phyloP scores from a whole-genome alignment of 2,797 vertebrate species.

The Eulemur mongoz region DNA sequence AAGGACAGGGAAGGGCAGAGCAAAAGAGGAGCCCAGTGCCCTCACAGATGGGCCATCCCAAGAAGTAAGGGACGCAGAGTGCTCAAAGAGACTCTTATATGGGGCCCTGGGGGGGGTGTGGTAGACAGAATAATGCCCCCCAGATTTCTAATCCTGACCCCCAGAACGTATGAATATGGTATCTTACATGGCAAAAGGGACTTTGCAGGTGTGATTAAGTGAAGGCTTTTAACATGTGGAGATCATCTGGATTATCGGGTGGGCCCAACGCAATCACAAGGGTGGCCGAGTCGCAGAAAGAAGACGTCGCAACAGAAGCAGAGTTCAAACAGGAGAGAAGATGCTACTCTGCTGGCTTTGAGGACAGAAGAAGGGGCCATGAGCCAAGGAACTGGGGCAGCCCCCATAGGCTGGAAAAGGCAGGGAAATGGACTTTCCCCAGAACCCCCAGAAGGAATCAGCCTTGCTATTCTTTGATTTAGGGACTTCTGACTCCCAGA shows the following conservation, averaged over 20 bases:
- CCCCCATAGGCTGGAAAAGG: not conserved
- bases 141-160: not conserved
- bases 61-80: not conserved
- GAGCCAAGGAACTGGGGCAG: not conserved
- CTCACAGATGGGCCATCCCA: not conserved
- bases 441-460: not conserved
- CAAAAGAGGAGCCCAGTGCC: not conserved
- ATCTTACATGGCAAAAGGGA: not conserved
- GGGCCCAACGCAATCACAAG: not conserved
- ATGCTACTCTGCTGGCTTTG: not conserved
- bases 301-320: not conserved
- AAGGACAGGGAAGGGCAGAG: not conserved
- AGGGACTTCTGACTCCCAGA: not conserved
- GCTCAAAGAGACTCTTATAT: not conserved
- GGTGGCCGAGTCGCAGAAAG: not conserved
- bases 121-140: not conserved
- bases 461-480: not conserved
- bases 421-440: not conserved
- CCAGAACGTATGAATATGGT: not conserved
- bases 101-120: not conserved
- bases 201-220: not conserved
- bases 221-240: not conserved
- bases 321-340: not conserved
- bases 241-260: too few relatives aligned
- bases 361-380: not conserved